Percentiles rank a stretch among this genome's conserved stretches.
phyloP scores from a whole-genome alignment of 2,113 vertebrate genomes.

The Psittacula cyanocephala region DNA sequence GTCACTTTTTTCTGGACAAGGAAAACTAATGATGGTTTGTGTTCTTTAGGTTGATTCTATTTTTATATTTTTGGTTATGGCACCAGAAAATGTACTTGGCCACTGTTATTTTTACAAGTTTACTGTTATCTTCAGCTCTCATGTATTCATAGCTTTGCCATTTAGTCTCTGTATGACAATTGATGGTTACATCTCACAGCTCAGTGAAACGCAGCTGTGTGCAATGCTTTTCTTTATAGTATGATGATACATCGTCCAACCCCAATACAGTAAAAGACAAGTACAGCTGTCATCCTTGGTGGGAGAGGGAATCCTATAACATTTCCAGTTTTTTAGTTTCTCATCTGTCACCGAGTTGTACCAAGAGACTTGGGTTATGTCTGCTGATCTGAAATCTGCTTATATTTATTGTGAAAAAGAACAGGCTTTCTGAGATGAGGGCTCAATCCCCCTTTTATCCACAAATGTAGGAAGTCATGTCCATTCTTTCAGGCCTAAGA shows the following conservation, averaged over 20 bases:
- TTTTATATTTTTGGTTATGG: background rate
- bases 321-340: background rate
- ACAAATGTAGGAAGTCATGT: rapidly evolving
- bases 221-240: background rate
- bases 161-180: background rate
- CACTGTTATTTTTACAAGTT: background rate
- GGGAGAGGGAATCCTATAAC: background rate
- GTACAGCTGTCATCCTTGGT: background rate
- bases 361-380: background rate
- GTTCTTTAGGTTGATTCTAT: background rate
- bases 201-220: background rate
- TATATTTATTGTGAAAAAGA: background rate
- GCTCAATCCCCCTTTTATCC: background rate
- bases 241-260: background rate
- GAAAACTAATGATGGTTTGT: background rate
- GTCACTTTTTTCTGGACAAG: background rate
- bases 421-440: background rate
- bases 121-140: background rate
- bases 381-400: background rate
- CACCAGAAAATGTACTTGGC: background rate
- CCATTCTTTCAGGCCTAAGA: background rate
- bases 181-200: background rate
- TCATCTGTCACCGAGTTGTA: background rate
- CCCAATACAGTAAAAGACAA: background rate
- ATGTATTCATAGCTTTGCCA: background rate